These are phyloP conservation scores for Pseudonaja textilis DNA, from an alignment of 2,113 vertebrate species.

Conservation along the genomic window DNA sequence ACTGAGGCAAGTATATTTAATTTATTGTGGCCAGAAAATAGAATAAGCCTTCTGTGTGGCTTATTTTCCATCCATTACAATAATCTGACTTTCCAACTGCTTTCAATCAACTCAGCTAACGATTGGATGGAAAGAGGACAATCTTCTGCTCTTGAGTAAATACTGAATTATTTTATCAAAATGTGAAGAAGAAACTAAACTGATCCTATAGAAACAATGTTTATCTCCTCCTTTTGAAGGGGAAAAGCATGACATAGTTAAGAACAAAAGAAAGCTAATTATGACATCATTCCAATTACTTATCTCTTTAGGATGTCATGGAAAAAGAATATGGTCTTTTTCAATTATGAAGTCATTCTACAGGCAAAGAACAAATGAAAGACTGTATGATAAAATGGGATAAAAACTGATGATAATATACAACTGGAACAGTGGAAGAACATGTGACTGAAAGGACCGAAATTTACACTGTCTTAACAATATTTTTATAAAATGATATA, in stretches of 20 bases:
- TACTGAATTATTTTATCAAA: background rate
- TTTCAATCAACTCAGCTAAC: background rate
- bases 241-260: background rate
- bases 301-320: background rate
- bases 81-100: background rate
- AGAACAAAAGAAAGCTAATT: no score
- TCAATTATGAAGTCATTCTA: background rate
- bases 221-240: background rate
- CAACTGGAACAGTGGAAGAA: background rate
- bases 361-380: background rate
- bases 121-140: background rate
- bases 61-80: background rate
- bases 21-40: background rate
- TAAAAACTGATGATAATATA: background rate
- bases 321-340: background rate
- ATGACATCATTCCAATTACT: background rate
- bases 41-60: background rate
- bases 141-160: background rate
- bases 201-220: background rate
- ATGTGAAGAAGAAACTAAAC: background rate
- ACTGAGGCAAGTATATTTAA: background rate
- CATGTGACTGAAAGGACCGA: background rate
- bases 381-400: background rate
- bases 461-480: background rate
- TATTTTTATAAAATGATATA: background rate